These are phyloP conservation scores for Drosophila macrospina DNA, from an alignment of 2,888 invertebrate species.

Conservation along the genomic window DNA sequence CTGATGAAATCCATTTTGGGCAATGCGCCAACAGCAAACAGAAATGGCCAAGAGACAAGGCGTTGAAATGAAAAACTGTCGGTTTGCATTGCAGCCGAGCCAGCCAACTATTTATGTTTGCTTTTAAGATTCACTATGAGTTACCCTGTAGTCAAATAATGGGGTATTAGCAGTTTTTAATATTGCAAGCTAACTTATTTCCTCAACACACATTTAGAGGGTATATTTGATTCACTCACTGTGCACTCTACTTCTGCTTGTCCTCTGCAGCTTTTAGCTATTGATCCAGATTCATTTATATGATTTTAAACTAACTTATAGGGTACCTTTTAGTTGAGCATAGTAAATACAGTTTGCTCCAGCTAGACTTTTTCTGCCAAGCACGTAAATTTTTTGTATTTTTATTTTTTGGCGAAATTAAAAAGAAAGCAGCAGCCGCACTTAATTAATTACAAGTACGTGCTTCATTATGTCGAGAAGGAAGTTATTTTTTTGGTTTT, in stretches of 20 bases:
- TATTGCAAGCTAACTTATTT: too few relatives aligned
- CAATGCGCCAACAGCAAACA: conserved; percentile 48
- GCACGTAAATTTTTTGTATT: conserved; percentile 44
- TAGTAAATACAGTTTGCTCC: background rate
- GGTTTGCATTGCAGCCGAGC: conserved; percentile 31
- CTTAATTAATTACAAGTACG: conserved; percentile 81
- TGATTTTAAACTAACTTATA: background rate
- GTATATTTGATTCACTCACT: too few relatives aligned
- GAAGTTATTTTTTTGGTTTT: conserved; percentile 8
- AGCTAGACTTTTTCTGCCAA: conserved; percentile 1
- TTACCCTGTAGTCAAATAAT: background rate
- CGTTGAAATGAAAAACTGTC: conserved; percentile 61
- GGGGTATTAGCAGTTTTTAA: background rate
- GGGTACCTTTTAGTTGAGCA: background rate
- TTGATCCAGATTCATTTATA: background rate
- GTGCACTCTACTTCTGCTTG: background rate
- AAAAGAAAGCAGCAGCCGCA: conserved; percentile 72
- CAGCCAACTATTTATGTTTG: conserved; percentile 44
- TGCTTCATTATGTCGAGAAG: conserved; percentile 71
- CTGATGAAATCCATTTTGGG: conserved; percentile 45
- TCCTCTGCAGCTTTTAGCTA: background rate
- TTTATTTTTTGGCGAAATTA: conserved; percentile 55
- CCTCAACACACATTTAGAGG: too few relatives aligned
- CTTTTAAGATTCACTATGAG: background rate
- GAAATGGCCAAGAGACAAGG: conserved; percentile 35